Evolutionary conservation across 2,113 vertebrate genomes (phyloP).

Genomic region (Macquaria australasica): DNA sequence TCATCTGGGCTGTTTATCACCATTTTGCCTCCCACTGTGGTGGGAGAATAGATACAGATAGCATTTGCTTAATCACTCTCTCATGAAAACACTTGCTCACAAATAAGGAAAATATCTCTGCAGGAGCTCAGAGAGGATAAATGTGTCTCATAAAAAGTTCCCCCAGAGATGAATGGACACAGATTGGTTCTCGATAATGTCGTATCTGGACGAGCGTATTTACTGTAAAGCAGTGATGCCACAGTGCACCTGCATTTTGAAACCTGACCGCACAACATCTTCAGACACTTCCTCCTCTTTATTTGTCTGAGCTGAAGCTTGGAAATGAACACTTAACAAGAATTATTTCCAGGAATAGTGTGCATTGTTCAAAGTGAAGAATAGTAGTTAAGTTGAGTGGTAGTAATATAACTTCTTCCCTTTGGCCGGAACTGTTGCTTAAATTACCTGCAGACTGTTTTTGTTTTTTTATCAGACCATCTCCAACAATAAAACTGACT

Average conservation of each 20-base stretch:
- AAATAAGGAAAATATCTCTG: slow-evolving; percentile 13
- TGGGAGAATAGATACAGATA: slow-evolving; percentile 28
- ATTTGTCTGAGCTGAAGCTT: background rate
- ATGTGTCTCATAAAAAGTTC: slow-evolving; percentile 12
- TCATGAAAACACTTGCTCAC: slow-evolving; percentile 39
- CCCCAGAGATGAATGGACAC: background rate
- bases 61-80: slow-evolving; percentile 29
- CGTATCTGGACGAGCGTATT: background rate
- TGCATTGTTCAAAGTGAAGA: background rate
- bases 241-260: background rate
- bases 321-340: background rate
- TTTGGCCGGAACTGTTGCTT: background rate
- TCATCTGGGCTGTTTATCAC: slow-evolving; percentile 53
- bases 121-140: background rate
- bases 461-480: too few relatives aligned
- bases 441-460: background rate
- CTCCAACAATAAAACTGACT: background rate
- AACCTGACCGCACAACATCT: background rate
- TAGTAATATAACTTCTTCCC: background rate
- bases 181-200: background rate
- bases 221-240: too few relatives aligned
- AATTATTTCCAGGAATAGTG: background rate
- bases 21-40: slow-evolving; percentile 19
- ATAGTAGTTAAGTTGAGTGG: too few relatives aligned
- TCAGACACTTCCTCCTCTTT: too few relatives aligned